Evolutionary conservation across 1,140 invertebrate species (phyloP), one percentile per base, ranked within the genome.

Genomic region (Conopomorpha cramerella): DNA sequence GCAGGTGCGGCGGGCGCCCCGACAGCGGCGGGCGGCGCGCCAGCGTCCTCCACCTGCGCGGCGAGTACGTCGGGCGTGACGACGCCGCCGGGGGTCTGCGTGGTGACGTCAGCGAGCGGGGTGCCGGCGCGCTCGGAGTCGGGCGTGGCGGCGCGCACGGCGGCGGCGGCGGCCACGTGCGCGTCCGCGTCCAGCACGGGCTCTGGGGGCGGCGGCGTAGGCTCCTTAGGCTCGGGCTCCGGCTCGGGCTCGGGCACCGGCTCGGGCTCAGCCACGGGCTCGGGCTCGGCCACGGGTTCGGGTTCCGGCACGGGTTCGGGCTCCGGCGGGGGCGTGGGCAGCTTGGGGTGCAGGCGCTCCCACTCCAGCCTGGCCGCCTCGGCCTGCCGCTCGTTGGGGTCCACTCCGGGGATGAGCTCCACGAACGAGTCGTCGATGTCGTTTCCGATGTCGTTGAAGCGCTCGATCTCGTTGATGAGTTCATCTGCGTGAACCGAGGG

Each of bases 361-460:
- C 30, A 23, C 32, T 39, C 55, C 35, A 29, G 37, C 30, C 41
- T 43, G 4, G 41, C 37, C 27, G 28, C 39, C 19, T 34, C 47
- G 38, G 63, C 54, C 51, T 81, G 67, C 40, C 64, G 59, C 49
- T 71, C 72, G 41, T 60, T 76, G 38, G 71, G 68, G 38, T 81
- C 79, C 34, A 83, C 68, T 34, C 81, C 80, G 15, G 77, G 77
- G 77, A 96, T 96, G 76, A 98, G 85, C 77, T 97, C 96, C 62
- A 93, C 86, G 83, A 98, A 98, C 45, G 96, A 95, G 62, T 89
- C 86, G 79, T 99, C 96, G 85, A 99, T 86, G 79, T 97, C 96
- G 80, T 98, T 94, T 53, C 92, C 93, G 80, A 99, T 95, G 61
- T 91, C 87, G 81, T 98, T 98, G 87, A 92, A 99, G 81, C 91